Evolutionary conservation across 2,113 vertebrate species (phyloP).

Genomic region (Scalopus aquaticus): DNA sequence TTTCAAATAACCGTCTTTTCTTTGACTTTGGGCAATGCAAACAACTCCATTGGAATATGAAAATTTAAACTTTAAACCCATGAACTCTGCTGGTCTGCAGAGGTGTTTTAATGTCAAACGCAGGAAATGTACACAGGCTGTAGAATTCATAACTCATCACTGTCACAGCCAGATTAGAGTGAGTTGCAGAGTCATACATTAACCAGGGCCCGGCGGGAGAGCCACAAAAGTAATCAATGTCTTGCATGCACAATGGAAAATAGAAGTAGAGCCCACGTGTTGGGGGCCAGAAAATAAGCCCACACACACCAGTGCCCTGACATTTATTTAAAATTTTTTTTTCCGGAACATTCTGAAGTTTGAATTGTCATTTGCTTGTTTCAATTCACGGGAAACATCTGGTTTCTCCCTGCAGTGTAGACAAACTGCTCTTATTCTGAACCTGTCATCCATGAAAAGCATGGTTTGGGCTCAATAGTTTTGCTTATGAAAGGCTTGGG

Average conservation of each 20-base stretch:
- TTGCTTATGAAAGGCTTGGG: constrained; percentile 76
- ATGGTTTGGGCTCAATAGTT: constrained; percentile 10
- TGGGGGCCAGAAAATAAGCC: neutral
- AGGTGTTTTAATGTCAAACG: constrained; percentile 32
- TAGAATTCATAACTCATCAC: constrained; percentile 68
- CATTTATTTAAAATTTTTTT: constrained; percentile 33
- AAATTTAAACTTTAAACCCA: constrained; percentile 48
- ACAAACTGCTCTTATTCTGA: constrained; percentile 77
- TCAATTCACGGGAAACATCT: constrained; percentile 83
- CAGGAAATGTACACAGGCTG: constrained; percentile 64
- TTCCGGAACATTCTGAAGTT: constrained; percentile 61
- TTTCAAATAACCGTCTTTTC: constrained; percentile 28
- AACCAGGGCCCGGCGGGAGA: constrained; percentile 45
- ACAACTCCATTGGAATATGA: neutral
- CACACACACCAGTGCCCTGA: neutral
- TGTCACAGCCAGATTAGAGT: constrained; percentile 62
- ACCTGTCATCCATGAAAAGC: constrained; percentile 80
- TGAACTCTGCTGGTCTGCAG: constrained; percentile 15
- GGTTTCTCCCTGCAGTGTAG: constrained; percentile 67
- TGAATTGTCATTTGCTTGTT: constrained; percentile 78
- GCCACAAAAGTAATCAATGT: neutral
- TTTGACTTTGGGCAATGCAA: neutral
- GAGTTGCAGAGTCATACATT: constrained; percentile 56
- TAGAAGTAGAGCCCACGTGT: neutral
- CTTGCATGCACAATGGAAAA: neutral